Percentiles rank a stretch among this genome's conserved stretches.
These are phyloP conservation scores for Capitella teleta DNA, from an alignment of 1,140 invertebrate species.

Conservation along the genomic window DNA sequence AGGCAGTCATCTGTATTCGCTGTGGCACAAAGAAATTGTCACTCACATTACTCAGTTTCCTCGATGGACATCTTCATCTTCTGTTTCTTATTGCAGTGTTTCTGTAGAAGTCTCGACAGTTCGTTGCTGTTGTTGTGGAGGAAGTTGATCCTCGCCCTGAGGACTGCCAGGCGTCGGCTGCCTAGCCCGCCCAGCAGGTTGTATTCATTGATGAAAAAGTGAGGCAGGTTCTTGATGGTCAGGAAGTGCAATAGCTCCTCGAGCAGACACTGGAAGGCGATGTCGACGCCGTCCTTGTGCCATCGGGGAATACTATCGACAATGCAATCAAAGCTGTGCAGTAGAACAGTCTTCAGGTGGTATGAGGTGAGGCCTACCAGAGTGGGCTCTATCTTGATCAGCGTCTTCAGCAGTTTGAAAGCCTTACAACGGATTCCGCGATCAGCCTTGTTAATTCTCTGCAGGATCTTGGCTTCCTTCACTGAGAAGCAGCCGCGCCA, in stretches of 20 bases:
- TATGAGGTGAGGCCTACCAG: constrained; percentile 5
- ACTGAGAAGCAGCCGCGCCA: not conserved
- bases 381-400: not conserved
- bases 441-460: constrained; percentile 1
- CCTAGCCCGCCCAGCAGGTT: constrained; percentile 2
- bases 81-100: too few species aligned
- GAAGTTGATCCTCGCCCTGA: not conserved
- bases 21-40: too few species aligned
- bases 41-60: too few species aligned
- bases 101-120: not conserved
- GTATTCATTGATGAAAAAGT: constrained; percentile 1
- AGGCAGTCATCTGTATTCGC: too few species aligned
- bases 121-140: not conserved
- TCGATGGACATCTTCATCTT: too few species aligned
- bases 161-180: not conserved
- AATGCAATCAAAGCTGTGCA: constrained; percentile 3
- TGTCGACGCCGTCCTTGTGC: constrained; percentile 1
- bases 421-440: constrained; percentile 1
- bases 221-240: not conserved
- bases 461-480: not conserved
- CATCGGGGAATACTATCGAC: constrained; percentile 3
- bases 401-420: constrained; percentile 1
- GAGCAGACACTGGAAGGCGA: not conserved
- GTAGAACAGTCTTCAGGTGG: constrained; percentile 8
- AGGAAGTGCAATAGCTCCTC: not conserved